Base-by-base conservation (phyloP, 2,888 invertebrate genomes). In the Acleris cristana region DNA sequence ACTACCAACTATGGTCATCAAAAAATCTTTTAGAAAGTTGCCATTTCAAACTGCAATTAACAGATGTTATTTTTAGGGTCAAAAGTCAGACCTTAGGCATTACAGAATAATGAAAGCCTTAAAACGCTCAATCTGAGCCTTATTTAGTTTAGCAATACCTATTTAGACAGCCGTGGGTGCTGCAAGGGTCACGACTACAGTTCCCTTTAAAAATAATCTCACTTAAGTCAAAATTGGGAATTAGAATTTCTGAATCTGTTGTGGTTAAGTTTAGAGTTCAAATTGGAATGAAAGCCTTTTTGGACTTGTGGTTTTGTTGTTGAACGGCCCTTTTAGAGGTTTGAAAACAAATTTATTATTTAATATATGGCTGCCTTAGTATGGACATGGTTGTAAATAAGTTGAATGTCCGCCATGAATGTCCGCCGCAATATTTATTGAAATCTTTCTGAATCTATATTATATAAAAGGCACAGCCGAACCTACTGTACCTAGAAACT, bases 161-260 rank as follows among this genome's bases (percentile, higher is more conserved):
- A 71, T 70, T 69, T 70, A 77, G 74, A 77, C 76, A 76, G 66
- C 70, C 71, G 77, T 77, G 73, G 77, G 77, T 72, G 73, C 73
- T 66, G 69, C 53, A 69, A 69, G 68, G 71, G 69, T 74, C 76
- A 76, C 76, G 74, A 75, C 48, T 48, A 18, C 45, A 45, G 45
- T n/a, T 7, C 48, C 48, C 18, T 48, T 48, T 48, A 16, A 18
- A 48, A 40, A 40, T 40, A 40, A 40, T 10, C 40, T 40, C 12
- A 1, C 40, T 14, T 40, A 40, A 40, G 40, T 40, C 40, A 4
- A 34, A 21, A 34, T 40, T 40, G 40, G 40, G 40, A 14, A 4
- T 40, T 4, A 14, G 0, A 14, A 40, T 40, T 40, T 14, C 40
- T 40, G 40, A 40, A 10, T 14, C 40, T 40, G 4, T 40, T 40